Evolutionary conservation across 2,888 invertebrate genomes (phyloP).

Genomic region (Heliconius hortense): DNA sequence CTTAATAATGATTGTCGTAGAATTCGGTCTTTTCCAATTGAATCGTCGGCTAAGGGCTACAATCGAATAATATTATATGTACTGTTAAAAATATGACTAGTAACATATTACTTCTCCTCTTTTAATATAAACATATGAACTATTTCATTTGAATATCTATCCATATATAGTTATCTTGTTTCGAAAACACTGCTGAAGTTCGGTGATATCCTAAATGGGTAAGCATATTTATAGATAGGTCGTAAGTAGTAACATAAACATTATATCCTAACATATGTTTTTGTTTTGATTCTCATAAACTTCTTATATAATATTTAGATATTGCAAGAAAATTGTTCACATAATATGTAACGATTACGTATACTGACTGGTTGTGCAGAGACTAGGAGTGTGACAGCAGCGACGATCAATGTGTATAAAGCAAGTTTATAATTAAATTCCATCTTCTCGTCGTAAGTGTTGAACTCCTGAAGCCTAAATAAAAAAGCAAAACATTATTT

Average conservation of each 20-base stretch:
- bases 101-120: not conserved
- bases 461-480: conserved; percentile 17
- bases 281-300: conserved; percentile 20
- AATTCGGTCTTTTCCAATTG: conserved; percentile 65
- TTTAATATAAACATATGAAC: not conserved
- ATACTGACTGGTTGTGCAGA: conserved; percentile 69
- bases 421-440: conserved; percentile 22
- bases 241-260: not conserved
- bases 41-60: conserved; percentile 67
- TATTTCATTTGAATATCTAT: not conserved
- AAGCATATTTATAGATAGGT: not conserved
- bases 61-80: conserved; percentile 44
- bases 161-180: not conserved
- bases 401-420: conserved; percentile 47
- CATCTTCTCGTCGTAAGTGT: conserved; percentile 27
- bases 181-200: not conserved
- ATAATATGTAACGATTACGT: conserved; percentile 52
- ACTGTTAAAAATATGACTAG: not conserved
- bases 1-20: conserved; percentile 59
- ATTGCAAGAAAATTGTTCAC: conserved; percentile 37
- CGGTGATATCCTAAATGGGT: not conserved
- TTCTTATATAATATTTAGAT: conserved; percentile 26
- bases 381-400: conserved; percentile 57
- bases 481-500: conserved; percentile 11
- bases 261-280: conserved; percentile 6